Evolutionary conservation across 2,797 vertebrate species (phyloP).

Genomic region (Pseudochirops corinnae): DNA sequence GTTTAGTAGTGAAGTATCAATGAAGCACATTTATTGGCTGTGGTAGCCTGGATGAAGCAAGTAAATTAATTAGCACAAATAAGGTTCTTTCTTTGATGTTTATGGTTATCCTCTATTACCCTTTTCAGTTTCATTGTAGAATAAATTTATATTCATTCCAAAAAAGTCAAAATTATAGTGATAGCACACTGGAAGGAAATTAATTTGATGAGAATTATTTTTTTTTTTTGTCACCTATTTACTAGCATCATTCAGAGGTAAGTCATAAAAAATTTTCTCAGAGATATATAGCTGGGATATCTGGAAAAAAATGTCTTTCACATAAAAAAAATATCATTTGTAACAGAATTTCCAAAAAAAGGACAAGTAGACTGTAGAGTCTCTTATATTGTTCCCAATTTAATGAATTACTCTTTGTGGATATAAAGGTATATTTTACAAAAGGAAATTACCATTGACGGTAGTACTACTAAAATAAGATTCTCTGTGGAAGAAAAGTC

Average conservation of each 20-base stretch:
- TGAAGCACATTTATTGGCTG: not conserved
- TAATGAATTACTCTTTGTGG: not conserved
- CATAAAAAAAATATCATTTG: not conserved
- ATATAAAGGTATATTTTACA: not conserved
- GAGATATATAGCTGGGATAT: not conserved
- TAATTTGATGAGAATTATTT: not conserved
- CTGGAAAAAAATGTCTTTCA: not conserved
- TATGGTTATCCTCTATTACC: not conserved
- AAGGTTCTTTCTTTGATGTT: not conserved
- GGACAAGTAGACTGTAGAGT: not conserved
- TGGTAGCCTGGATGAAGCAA: not conserved
- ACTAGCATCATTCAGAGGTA: not conserved
- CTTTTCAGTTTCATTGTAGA: slow-evolving; percentile 19
- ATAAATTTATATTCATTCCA: not conserved
- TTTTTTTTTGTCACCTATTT: not conserved
- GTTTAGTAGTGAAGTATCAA: not conserved
- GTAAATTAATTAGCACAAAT: not conserved
- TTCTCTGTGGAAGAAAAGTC: not conserved
- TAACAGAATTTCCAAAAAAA: not conserved
- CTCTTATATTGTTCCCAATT: not conserved
- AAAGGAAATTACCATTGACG: not conserved
- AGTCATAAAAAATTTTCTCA: not conserved
- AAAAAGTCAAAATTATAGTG: not conserved
- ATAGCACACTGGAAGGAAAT: not conserved
- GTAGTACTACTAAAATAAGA: not conserved